Percentiles rank a stretch among this genome's conserved stretches.
These are phyloP conservation scores for Falco biarmicus DNA, from an alignment of 2,797 vertebrate genomes.

Conservation along the genomic window DNA sequence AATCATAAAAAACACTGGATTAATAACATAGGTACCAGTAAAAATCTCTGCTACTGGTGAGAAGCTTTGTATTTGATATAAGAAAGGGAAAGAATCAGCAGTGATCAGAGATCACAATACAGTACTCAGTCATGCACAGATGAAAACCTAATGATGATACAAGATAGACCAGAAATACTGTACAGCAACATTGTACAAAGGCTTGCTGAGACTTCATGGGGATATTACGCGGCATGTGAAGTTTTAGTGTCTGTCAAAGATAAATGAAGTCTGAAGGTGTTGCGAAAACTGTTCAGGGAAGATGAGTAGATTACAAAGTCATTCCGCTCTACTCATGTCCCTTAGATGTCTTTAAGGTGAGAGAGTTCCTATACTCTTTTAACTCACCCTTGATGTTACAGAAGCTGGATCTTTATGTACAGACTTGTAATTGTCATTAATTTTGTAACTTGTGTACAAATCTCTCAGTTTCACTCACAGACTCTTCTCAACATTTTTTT, in stretches of 20 bases:
- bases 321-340: not conserved
- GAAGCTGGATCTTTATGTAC: not conserved
- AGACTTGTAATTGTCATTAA: not conserved
- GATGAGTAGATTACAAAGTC: not conserved
- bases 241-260: not conserved
- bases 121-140: not conserved
- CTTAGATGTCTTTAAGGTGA: not conserved
- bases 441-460: not conserved
- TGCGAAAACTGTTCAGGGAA: not conserved
- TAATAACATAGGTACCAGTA: not conserved
- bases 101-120: no score
- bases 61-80: not conserved
- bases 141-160: not conserved
- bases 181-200: not conserved
- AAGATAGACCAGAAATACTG: not conserved
- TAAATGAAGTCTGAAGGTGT: not conserved
- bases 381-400: not conserved
- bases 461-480: not conserved
- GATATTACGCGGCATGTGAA: not conserved
- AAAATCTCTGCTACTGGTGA: not conserved
- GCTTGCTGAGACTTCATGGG: not conserved
- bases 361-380: not conserved
- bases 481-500: accelerated
- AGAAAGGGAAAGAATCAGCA: not conserved
- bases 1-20: not conserved